These are phyloP conservation scores for Melanotus villosus DNA, from an alignment of 2,888 invertebrate genomes.

Conservation along the genomic window DNA sequence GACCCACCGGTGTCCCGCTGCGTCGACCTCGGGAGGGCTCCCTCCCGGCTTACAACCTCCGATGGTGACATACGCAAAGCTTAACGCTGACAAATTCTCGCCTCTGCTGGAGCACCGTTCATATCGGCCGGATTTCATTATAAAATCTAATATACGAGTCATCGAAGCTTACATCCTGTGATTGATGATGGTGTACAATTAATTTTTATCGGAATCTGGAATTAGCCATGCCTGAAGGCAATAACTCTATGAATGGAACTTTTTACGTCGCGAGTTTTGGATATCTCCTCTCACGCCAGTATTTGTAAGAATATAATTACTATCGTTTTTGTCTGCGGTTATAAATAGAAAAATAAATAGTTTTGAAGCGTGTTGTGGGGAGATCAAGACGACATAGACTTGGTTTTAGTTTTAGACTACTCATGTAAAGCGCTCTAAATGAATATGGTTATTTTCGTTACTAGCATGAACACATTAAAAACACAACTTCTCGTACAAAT, in stretches of 20 bases:
- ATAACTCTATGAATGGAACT: conserved; percentile 57
- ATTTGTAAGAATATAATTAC: conserved; percentile 49
- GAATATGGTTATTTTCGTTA: conserved; percentile 39
- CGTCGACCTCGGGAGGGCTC: conserved; percentile 6
- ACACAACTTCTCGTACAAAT: conserved; percentile 1
- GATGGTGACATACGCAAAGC: conserved; percentile 18
- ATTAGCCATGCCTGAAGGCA: conserved; percentile 62
- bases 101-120: conserved; percentile 19
- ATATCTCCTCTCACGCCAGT: conserved; percentile 47
- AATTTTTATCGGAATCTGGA: conserved; percentile 60
- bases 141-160: conserved; percentile 59
- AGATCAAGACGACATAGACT: conserved; percentile 33
- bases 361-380: conserved; percentile 34
- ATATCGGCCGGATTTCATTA: conserved; percentile 46
- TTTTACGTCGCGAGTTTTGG: conserved; percentile 43
- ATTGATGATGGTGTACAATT: conserved; percentile 60
- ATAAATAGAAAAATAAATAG: conserved; percentile 49
- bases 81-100: conserved; percentile 10
- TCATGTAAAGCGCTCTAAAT: conserved; percentile 31
- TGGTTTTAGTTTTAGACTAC: conserved; percentile 37
- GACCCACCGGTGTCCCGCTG: conserved; percentile 12
- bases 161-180: conserved; percentile 63
- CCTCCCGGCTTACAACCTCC: not conserved
- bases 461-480: not conserved
- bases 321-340: conserved; percentile 41